phyloP scores from a whole-genome alignment of 2,797 vertebrate genomes.

The Siniperca scherzeri region DNA sequence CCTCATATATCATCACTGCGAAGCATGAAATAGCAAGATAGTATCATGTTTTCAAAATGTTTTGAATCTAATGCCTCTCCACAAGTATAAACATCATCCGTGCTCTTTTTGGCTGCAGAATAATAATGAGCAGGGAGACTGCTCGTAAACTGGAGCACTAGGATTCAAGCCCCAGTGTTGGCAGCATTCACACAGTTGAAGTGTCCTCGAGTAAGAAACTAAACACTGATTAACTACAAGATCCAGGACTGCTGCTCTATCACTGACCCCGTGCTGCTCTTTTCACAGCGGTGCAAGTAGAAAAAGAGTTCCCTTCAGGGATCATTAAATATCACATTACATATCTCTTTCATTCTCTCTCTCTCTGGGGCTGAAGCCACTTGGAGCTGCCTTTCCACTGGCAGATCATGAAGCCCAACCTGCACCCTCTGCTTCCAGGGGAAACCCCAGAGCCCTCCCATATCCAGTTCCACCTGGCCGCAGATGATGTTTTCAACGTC shows the following conservation, averaged over 20 bases:
- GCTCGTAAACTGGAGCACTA: background rate
- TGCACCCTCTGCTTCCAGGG: constrained; percentile 79
- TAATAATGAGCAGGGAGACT: background rate
- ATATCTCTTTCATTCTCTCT: constrained; percentile 1
- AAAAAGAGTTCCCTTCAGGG: background rate
- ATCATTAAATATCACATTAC: constrained; percentile 17
- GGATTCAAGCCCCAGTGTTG: background rate
- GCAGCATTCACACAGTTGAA: background rate
- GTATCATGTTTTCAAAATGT: background rate
- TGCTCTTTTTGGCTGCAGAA: constrained; percentile 1
- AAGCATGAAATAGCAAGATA: background rate
- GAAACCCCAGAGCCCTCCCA: constrained; percentile 67
- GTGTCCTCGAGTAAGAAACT: background rate
- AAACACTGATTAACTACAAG: constrained; percentile 12
- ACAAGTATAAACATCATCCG: background rate
- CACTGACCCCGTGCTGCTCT: background rate
- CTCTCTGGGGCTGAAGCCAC: constrained; percentile 79
- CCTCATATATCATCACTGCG: background rate
- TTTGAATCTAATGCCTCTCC: background rate
- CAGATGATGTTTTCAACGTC: constrained; percentile 87
- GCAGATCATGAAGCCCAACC: constrained; percentile 91
- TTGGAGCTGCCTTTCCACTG: constrained; percentile 93
- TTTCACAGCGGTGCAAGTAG: background rate
- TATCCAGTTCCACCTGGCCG: constrained; percentile 79
- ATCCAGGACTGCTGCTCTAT: background rate